phyloP scores from a whole-genome alignment of 2,113 vertebrate species.

The Microtus pennsylvanicus region DNA sequence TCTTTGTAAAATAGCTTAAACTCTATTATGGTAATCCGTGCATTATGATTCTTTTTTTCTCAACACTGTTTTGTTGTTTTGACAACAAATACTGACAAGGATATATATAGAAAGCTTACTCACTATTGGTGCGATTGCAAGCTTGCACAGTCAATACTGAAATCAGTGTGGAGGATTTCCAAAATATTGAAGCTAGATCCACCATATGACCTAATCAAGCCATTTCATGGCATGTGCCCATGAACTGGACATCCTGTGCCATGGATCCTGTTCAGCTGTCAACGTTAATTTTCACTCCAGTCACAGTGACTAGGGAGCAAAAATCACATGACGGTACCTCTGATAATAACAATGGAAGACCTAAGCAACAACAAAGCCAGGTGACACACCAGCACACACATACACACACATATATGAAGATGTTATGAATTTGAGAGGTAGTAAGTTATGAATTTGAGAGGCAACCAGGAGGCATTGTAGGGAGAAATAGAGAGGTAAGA shows the following conservation, averaged over 20 bases:
- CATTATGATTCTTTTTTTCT: neutral
- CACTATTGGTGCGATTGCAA: neutral
- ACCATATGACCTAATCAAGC: neutral
- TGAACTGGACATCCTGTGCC: neutral
- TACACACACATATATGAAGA: neutral
- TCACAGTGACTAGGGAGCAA: neutral
- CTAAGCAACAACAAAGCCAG: neutral
- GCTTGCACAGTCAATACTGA: neutral
- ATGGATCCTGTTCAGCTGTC: neutral
- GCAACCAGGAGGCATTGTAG: neutral
- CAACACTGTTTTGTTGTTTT: neutral
- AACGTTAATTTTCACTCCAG: neutral
- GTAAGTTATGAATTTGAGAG: neutral
- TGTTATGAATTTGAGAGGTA: neutral
- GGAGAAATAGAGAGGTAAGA: neutral
- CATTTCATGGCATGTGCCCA: neutral
- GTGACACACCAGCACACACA: neutral
- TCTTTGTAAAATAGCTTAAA: neutral
- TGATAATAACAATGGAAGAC: neutral
- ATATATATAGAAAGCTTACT: neutral
- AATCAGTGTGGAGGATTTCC: neutral
- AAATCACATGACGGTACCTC: neutral
- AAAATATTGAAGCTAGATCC: neutral
- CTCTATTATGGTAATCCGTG: neutral
- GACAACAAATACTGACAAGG: neutral